Evolutionary conservation across 2,113 vertebrate genomes (phyloP).

Genomic region (Xiphorhynchus elegans): DNA sequence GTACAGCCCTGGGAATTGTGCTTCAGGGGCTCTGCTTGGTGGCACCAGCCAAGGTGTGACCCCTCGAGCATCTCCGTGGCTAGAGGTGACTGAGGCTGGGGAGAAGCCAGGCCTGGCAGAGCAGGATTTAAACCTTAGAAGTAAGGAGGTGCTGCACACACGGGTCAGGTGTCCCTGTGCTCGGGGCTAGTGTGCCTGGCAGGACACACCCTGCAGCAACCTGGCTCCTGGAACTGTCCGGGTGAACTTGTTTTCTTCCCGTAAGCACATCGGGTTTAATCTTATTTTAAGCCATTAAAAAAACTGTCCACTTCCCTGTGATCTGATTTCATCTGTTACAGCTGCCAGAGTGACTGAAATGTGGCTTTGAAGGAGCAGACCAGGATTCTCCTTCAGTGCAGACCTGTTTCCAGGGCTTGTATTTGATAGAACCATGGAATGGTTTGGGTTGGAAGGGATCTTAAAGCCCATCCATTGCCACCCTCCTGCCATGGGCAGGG

Average conservation of each 20-base stretch:
- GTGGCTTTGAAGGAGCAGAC: background rate
- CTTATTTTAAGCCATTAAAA: background rate
- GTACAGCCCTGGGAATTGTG: background rate
- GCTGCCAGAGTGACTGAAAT: background rate
- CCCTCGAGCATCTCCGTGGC: rapidly evolving
- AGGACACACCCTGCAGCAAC: background rate
- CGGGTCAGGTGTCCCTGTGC: background rate
- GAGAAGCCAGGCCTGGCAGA: background rate
- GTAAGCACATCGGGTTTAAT: background rate
- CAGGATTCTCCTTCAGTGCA: background rate
- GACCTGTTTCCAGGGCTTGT: background rate
- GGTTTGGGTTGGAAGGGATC: background rate
- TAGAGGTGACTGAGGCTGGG: background rate
- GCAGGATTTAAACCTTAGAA: background rate
- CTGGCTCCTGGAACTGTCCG: background rate
- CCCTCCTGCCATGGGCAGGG: background rate
- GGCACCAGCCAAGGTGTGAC: background rate
- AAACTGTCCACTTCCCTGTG: background rate
- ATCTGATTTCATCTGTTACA: background rate
- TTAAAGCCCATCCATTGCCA: background rate
- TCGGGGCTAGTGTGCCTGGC: background rate
- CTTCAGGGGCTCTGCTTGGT: background rate
- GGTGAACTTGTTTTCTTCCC: background rate
- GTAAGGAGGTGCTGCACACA: background rate
- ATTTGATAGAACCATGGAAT: background rate